Evolutionary conservation across 1,140 invertebrate species (phyloP).

Genomic region (Kradibia gibbosae): DNA sequence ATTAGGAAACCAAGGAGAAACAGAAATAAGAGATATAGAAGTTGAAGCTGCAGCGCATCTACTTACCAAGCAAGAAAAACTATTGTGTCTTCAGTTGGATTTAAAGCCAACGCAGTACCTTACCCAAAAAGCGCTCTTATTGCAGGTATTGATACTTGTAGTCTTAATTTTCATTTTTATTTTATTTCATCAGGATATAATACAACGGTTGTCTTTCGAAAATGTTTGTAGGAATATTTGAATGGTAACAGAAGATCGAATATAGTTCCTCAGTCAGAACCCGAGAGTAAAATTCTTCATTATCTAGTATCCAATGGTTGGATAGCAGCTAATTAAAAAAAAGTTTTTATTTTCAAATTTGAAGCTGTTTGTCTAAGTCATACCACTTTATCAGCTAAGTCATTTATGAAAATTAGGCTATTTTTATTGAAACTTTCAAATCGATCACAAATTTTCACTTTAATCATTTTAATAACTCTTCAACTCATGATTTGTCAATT

Average conservation of each 20-base stretch:
- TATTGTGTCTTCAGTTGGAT: slow-evolving; percentile 69
- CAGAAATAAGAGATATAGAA: slow-evolving; percentile 64
- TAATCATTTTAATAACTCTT: slow-evolving; percentile 15
- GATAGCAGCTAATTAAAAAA: slow-evolving; percentile 71
- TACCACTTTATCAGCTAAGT: slow-evolving; percentile 30
- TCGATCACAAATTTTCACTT: not conserved
- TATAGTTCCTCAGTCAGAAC: slow-evolving; percentile 69
- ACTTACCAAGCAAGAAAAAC: slow-evolving; percentile 71
- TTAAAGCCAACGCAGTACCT: slow-evolving; percentile 72
- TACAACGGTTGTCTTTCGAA: not conserved
- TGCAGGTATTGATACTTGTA: slow-evolving; percentile 62
- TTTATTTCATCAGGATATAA: not conserved
- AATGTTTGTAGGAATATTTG: slow-evolving; percentile 68
- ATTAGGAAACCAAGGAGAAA: slow-evolving; percentile 56
- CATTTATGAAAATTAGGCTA: slow-evolving; percentile 12
- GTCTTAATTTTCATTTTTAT: not conserved
- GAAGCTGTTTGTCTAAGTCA: slow-evolving; percentile 39
- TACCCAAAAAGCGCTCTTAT: slow-evolving; percentile 69
- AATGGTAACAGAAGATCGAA: slow-evolving; percentile 68
- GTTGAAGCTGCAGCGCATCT: slow-evolving; percentile 69
- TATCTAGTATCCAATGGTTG: slow-evolving; percentile 71
- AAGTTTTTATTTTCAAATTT: slow-evolving; percentile 50
- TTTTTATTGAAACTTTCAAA: not conserved
- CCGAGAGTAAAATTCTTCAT: slow-evolving; percentile 72
- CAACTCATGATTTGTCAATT: slow-evolving; percentile 12